Base-by-base conservation (phyloP, 2,888 invertebrate genomes). In the Dichetophora obliterata region DNA sequence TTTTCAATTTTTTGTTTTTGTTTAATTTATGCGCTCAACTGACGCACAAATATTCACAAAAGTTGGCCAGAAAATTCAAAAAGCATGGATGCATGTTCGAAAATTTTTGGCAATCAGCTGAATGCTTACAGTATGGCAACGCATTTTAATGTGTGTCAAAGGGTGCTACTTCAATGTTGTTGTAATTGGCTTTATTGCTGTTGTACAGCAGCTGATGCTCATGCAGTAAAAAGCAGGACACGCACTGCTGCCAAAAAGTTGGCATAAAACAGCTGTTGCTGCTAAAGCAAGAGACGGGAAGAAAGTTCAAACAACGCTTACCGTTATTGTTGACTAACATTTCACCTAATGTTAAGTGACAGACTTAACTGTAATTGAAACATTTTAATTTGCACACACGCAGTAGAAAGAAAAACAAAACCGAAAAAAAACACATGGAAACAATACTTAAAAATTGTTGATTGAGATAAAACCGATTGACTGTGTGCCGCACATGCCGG, bases 401-500 rank as follows among this genome's bases (percentile, higher is more conserved):
- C 24, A 9, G 24, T 37, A 5, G 19, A 31, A 14, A 69, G n/a
- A 24, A 70, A 52, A 5, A 54, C 5, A 4, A 34, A 37, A 37
- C 2, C 16, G 19, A 66, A 9, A 19, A 43, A 24, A n/a, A 27
- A 14, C 24, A 68, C 37, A 3, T 66, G 14, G 14, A 70, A 52
- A 19, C 52, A 54, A 31, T 27, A 57, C 37, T 31, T 19, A 54
- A 70, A 65, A 34, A 54, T 70, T 70, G 31, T n/a, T 31, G 70
- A 70, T 54, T 52, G 54, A 31, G 70, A 70, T 70, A 70, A 70
- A 70, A 70, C 50, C 52, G 54, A 70, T 70, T 70, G 27, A 48
- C 34, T 6, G 16, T 19, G 14, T 9, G 5, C 24, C 11, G 59
- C 19, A 31, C 27, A 34, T n/a, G 70, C n/a, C 27, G 27, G 9